Conservation (phyloP, 1,140 invertebrate species). For the Dendrolimus punctatus region DNA sequence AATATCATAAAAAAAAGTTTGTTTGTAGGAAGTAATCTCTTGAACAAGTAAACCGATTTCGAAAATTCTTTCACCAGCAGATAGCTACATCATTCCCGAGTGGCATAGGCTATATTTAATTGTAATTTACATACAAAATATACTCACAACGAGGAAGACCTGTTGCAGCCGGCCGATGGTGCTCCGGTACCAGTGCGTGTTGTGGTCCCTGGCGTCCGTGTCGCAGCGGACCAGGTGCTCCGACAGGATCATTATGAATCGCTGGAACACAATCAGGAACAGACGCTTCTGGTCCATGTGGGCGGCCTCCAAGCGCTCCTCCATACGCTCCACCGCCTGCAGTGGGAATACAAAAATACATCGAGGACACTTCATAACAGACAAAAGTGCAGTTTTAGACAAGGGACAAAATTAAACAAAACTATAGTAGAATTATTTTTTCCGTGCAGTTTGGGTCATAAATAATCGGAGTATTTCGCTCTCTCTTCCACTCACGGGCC, state of each 20-base stretch:
- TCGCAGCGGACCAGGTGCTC: slow-evolving; percentile 96
- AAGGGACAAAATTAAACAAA: too few relatives aligned
- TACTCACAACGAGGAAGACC: slow-evolving; percentile 92
- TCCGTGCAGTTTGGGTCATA: too few relatives aligned
- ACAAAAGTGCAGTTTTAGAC: too few relatives aligned
- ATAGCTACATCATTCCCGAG: too few relatives aligned
- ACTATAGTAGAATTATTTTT: too few relatives aligned
- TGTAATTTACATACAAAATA: not conserved
- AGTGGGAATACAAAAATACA: slow-evolving; percentile 27
- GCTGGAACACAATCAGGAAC: slow-evolving; percentile 97
- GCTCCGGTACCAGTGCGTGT: slow-evolving; percentile 98
- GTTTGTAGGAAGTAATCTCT: too few relatives aligned
- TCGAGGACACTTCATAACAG: too few relatives aligned
- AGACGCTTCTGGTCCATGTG: slow-evolving; percentile 97
- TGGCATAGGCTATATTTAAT: not conserved
- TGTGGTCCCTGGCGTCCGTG: slow-evolving; percentile 92
- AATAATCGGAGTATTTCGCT: too few relatives aligned
- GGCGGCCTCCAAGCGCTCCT: slow-evolving; percentile 93
- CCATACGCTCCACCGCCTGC: slow-evolving; percentile 92
- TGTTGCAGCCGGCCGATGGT: slow-evolving; percentile 95
- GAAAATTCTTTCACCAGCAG: too few relatives aligned
- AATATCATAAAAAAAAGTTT: too few relatives aligned
- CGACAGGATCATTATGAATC: slow-evolving; percentile 98
- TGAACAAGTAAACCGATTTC: too few relatives aligned
- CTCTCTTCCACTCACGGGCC: too few relatives aligned